phyloP scores from a whole-genome alignment of 2,113 vertebrate species.

The Malaclemys terrapin region DNA sequence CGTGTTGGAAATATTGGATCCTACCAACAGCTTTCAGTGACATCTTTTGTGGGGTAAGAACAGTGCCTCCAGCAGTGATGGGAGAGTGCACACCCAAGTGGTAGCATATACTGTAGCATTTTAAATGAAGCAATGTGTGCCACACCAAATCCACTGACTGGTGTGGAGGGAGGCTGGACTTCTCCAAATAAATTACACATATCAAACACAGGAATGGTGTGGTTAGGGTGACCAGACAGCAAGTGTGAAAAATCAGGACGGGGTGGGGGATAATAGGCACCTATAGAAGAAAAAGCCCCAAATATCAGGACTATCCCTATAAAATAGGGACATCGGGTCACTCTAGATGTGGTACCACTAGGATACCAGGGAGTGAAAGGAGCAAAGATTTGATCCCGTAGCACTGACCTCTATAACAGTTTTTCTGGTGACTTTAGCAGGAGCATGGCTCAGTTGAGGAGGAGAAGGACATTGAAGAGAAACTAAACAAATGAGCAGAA shows the following conservation, averaged over 20 bases:
- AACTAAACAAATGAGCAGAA: background rate
- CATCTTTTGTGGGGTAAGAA: background rate
- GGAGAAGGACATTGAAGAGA: background rate
- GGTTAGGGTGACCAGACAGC: background rate
- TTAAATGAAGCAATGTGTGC: background rate
- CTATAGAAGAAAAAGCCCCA: too few species aligned
- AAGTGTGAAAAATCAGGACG: too few species aligned
- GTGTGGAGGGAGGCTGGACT: background rate
- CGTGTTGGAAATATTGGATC: background rate
- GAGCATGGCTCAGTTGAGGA: background rate
- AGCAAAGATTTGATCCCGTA: background rate
- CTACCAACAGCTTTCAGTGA: background rate
- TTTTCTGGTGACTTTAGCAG: background rate
- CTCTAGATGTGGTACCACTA: background rate
- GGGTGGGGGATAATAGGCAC: too few species aligned
- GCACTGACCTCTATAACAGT: background rate
- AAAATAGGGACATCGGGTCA: too few species aligned
- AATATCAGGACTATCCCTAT: too few species aligned
- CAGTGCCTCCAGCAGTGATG: background rate
- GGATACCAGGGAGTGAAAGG: background rate
- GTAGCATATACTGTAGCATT: too few species aligned
- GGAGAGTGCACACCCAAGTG: background rate
- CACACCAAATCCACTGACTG: fast-evolving
- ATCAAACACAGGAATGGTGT: background rate
- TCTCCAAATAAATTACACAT: background rate